A percentile compares a stretch with the other conserved stretches of the same genome.
Conservation (phyloP, 2,113 vertebrate genomes). For the Chloropsis cyanopogon region DNA sequence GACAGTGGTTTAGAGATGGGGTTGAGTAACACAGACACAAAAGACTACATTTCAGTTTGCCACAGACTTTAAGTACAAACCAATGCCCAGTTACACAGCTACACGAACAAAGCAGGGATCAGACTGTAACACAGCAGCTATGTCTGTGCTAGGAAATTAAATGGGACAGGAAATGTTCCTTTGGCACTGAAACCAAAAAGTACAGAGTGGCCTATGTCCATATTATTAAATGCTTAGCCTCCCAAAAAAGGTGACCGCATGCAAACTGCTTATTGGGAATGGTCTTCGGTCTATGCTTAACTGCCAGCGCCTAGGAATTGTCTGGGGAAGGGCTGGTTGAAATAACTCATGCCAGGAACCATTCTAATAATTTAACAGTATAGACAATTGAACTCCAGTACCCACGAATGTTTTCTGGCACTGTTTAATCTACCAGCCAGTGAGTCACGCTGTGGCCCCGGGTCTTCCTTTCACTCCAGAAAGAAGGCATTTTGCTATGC, state of each 20-base stretch:
- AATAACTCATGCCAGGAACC: constrained; percentile 25
- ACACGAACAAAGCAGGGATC: constrained; percentile 43
- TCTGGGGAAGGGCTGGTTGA: constrained; percentile 20
- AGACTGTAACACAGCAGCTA: constrained; percentile 28
- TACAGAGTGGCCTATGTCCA: constrained; percentile 43
- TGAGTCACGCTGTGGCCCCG: not conserved
- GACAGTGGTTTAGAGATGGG: constrained; percentile 31
- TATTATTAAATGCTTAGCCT: constrained; percentile 29
- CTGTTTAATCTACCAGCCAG: constrained; percentile 19
- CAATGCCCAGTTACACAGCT: constrained; percentile 31
- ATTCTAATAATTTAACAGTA: constrained; percentile 44
- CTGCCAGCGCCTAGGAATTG: not conserved
- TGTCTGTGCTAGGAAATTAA: constrained; percentile 55
- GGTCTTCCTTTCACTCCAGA: constrained; percentile 38
- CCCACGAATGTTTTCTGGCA: constrained; percentile 37
- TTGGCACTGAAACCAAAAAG: constrained; percentile 23
- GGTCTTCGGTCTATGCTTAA: not conserved
- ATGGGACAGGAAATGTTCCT: constrained; percentile 54
- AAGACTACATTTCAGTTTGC: constrained; percentile 41
- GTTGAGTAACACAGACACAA: constrained; percentile 41
- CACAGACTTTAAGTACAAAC: constrained; percentile 51
- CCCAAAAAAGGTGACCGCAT: constrained; percentile 14
- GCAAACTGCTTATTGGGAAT: constrained; percentile 41
- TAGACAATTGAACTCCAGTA: constrained; percentile 39
- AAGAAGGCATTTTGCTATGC: not conserved